A percentile compares a stretch with the other conserved stretches of the same genome.
phyloP scores from a whole-genome alignment of 2,888 invertebrate species.

The Pycnomerus fuliginosus region DNA sequence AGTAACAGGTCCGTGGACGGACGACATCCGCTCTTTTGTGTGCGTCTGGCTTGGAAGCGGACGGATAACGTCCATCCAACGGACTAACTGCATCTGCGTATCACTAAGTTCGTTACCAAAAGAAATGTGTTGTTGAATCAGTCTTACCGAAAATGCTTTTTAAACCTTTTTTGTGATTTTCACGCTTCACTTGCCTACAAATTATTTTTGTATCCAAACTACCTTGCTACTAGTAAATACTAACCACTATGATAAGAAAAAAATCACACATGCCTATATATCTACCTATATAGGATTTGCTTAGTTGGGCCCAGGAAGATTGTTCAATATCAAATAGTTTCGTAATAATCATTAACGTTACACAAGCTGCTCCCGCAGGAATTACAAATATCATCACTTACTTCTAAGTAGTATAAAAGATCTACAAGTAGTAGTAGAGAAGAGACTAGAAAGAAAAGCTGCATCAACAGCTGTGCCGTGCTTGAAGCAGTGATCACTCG shows the following conservation, averaged over 20 bases:
- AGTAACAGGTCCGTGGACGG: slow-evolving; percentile 36
- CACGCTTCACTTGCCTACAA: slow-evolving; percentile 22
- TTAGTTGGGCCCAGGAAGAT: slow-evolving; percentile 56
- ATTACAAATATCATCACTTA: slow-evolving; percentile 45
- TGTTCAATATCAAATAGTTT: slow-evolving; percentile 47
- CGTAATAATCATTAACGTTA: slow-evolving; percentile 30
- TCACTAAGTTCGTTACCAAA: slow-evolving; percentile 53
- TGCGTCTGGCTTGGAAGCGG: slow-evolving; percentile 25
- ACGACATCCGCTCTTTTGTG: slow-evolving; percentile 30
- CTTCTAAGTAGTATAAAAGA: slow-evolving; percentile 42
- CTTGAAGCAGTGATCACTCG: slow-evolving; percentile 33
- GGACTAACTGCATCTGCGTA: slow-evolving; percentile 43
- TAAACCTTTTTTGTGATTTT: slow-evolving; percentile 25
- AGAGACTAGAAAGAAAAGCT: slow-evolving; percentile 12
- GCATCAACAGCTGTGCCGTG: slow-evolving; percentile 45
- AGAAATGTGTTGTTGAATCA: slow-evolving; percentile 54
- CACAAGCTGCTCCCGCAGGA: slow-evolving; percentile 45
- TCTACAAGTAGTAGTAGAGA: slow-evolving; percentile 29
- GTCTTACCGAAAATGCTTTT: slow-evolving; percentile 54
- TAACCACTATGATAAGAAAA: slow-evolving; percentile 54
- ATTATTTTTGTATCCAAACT: slow-evolving; percentile 18
- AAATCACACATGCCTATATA: slow-evolving; percentile 54
- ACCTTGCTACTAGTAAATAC: slow-evolving; percentile 48
- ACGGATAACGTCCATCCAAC: slow-evolving; percentile 25
- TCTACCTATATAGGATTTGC: slow-evolving; percentile 48